A percentile compares a stretch with the other conserved stretches of the same genome.
Conservation (phyloP, 2,113 vertebrate species). For the Gracilinanus agilis region DNA sequence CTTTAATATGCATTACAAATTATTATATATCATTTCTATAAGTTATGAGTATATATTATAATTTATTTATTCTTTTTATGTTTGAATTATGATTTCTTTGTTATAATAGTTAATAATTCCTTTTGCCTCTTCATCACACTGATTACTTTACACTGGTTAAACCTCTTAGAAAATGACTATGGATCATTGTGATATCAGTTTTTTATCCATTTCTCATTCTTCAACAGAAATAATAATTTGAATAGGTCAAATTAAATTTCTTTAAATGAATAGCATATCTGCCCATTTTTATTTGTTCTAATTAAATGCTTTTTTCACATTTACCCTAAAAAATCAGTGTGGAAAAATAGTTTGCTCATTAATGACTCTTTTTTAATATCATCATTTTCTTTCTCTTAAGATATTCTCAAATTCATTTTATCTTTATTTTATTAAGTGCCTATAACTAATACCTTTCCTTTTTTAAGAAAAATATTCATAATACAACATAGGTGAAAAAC, state of each 20-base stretch:
- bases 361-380: not conserved
- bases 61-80: not conserved
- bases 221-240: not conserved
- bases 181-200: not conserved
- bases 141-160: not conserved
- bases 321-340: not conserved
- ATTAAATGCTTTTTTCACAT: not conserved
- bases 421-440: not conserved
- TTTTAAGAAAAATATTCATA: no score
- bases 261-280: not conserved
- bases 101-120: not conserved
- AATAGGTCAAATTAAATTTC: not conserved
- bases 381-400: not conserved
- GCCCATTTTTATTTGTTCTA: not conserved
- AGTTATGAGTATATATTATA: not conserved
- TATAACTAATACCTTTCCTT: not conserved
- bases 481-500: not conserved
- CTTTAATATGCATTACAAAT: no score
- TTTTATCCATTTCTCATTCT: not conserved
- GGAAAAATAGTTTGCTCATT: not conserved
- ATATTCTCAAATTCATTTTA: not conserved
- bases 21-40: no score
- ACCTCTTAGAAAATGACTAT: not conserved
- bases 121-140: not conserved
- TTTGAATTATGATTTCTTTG: not conserved